Conservation (phyloP, 2,797 vertebrate genomes). For the Crocodylus rhombifer region DNA sequence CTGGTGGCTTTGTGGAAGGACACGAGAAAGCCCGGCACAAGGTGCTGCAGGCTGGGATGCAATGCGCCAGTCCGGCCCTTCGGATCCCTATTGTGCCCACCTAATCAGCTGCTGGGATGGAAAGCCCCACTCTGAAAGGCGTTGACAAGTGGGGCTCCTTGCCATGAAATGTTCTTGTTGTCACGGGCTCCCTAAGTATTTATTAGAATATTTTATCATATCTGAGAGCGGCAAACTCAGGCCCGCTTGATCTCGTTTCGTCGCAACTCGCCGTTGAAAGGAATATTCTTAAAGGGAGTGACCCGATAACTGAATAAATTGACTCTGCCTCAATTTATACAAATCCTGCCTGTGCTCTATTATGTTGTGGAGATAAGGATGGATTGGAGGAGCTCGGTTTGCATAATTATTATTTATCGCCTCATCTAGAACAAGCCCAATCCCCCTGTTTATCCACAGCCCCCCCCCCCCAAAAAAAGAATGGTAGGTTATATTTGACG, state of each 20-base stretch:
- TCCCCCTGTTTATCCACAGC: neutral
- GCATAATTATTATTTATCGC: conserved; percentile 23
- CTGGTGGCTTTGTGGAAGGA: neutral
- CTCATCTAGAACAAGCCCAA: neutral
- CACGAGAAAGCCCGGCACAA: neutral
- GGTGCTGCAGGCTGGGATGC: neutral
- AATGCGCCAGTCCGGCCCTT: neutral
- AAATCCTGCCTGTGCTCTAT: neutral
- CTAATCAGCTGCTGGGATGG: accelerated
- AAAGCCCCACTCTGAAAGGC: neutral
- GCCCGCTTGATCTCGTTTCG: neutral
- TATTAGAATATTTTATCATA: conserved; percentile 59
- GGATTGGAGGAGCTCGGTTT: neutral
- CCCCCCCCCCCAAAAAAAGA: neutral
- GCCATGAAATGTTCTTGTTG: accelerated
- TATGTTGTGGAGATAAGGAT: neutral
- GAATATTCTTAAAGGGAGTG: conserved; percentile 13
- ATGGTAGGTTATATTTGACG: neutral
- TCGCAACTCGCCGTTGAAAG: conserved; percentile 25
- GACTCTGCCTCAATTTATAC: conserved; percentile 5
- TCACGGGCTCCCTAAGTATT: neutral
- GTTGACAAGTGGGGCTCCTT: accelerated
- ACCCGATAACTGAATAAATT: conserved; percentile 34
- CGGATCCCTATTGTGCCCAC: neutral
- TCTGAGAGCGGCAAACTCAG: conserved; percentile 46